Evolutionary conservation across 2,113 vertebrate genomes (phyloP).

Genomic region (Alces alces): DNA sequence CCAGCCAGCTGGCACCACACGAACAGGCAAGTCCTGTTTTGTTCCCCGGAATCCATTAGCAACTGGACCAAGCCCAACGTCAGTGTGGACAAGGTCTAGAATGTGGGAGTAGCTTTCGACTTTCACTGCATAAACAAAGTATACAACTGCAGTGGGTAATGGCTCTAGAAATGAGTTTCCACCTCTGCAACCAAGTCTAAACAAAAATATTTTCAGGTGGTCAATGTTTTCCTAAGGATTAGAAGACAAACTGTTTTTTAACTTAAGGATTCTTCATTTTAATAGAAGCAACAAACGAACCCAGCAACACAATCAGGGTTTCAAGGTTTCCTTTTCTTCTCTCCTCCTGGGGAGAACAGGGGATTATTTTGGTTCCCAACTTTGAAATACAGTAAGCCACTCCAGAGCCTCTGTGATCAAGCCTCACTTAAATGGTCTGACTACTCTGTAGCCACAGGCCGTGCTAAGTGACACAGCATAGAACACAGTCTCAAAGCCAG

Average conservation of each 20-base stretch:
- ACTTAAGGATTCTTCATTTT: neutral
- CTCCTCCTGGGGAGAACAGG: neutral
- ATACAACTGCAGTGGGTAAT: neutral
- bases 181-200: neutral
- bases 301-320: neutral
- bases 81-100: neutral
- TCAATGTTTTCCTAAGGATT: neutral
- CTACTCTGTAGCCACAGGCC: neutral
- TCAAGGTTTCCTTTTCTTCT: neutral
- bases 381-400: neutral
- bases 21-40: neutral
- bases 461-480: neutral
- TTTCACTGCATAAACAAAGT: neutral
- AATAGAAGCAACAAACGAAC: neutral
- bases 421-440: neutral
- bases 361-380: neutral
- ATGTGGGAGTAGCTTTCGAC: neutral
- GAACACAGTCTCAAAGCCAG: neutral
- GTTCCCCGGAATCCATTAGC: neutral
- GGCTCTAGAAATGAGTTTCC: neutral
- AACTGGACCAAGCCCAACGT: neutral
- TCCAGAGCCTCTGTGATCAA: neutral
- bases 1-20: neutral
- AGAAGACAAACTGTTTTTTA: neutral
- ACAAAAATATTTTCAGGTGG: neutral